These are phyloP conservation scores for Athalia rosae DNA, from an alignment of 2,888 invertebrate genomes.

Conservation along the genomic window DNA sequence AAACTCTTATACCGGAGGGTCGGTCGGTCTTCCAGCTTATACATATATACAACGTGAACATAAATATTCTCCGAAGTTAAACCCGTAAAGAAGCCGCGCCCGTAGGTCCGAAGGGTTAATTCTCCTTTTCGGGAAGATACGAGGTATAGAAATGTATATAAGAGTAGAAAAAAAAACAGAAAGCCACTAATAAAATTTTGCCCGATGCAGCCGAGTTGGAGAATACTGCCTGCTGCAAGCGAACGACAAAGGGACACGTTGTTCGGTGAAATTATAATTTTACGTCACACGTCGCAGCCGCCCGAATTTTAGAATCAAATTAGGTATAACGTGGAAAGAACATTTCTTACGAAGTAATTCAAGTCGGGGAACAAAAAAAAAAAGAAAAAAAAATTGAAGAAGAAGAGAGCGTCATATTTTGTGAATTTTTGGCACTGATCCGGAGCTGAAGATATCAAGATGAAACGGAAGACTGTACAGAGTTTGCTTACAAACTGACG, in stretches of 20 bases:
- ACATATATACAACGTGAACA: conserved; percentile 51
- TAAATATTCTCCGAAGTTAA: conserved; percentile 70
- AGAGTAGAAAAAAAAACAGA: neutral
- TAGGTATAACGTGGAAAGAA: no score
- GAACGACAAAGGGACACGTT: neutral
- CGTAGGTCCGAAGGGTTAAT: conserved; percentile 69
- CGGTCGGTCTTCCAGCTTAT: conserved; percentile 56
- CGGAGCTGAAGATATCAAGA: conserved; percentile 9
- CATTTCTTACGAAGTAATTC: neutral
- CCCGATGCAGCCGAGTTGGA: neutral
- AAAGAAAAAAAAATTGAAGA: neutral
- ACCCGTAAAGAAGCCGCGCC: conserved; percentile 69
- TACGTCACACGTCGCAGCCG: no score
- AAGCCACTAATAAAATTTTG: neutral
- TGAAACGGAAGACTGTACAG: neutral
- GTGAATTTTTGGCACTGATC: neutral
- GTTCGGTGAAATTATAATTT: neutral
- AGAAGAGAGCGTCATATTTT: neutral
- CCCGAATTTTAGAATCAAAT: no score
- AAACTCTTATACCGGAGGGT: conserved; percentile 1
- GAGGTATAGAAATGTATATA: neutral
- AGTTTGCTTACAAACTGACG: neutral
- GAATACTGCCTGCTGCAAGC: neutral
- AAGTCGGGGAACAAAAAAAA: neutral
- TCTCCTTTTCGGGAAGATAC: conserved; percentile 54